Conservation (phyloP, 2,113 vertebrate genomes). For the Synchiropus splendidus region DNA sequence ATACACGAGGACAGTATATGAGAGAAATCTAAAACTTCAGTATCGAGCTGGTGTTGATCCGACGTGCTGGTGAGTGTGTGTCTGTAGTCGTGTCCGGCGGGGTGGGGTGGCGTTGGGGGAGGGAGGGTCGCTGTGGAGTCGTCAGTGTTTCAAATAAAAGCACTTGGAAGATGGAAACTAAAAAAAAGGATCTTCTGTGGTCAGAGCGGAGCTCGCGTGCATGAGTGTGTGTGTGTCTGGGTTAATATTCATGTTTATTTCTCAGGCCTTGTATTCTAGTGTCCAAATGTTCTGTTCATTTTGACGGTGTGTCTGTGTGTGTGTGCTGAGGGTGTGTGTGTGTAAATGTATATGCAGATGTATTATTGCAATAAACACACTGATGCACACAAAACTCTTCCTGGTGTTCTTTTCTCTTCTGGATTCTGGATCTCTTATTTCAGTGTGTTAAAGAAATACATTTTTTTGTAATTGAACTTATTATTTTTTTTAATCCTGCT, state of each 20-base stretch:
- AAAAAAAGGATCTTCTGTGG: constrained; percentile 12
- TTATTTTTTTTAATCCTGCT: background rate
- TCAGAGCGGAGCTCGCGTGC: constrained; percentile 3
- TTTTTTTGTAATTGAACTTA: background rate
- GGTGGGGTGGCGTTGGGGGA: constrained; percentile 36
- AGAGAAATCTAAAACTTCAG: constrained; percentile 11
- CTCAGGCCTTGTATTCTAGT: too few species aligned
- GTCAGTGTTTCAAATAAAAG: constrained; percentile 40
- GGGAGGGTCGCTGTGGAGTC: constrained; percentile 15
- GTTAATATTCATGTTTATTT: too few species aligned
- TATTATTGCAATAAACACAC: constrained; percentile 65
- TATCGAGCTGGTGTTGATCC: constrained; percentile 2
- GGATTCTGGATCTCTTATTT: too few species aligned
- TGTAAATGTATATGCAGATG: constrained; percentile 40
- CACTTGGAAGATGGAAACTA: constrained; percentile 23
- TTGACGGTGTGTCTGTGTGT: constrained; percentile 12
- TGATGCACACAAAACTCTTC: constrained; percentile 31
- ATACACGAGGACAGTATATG: constrained; percentile 36
- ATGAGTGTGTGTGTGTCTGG: constrained; percentile 22
- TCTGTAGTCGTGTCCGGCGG: constrained; percentile 32
- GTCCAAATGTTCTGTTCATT: too few species aligned
- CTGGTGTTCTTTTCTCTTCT: background rate
- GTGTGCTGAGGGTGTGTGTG: constrained; percentile 1
- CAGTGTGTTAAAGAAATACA: background rate
- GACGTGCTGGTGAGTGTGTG: constrained; percentile 32